phyloP scores from a whole-genome alignment of 2,113 vertebrate species.

The Oryzias javanicus region DNA sequence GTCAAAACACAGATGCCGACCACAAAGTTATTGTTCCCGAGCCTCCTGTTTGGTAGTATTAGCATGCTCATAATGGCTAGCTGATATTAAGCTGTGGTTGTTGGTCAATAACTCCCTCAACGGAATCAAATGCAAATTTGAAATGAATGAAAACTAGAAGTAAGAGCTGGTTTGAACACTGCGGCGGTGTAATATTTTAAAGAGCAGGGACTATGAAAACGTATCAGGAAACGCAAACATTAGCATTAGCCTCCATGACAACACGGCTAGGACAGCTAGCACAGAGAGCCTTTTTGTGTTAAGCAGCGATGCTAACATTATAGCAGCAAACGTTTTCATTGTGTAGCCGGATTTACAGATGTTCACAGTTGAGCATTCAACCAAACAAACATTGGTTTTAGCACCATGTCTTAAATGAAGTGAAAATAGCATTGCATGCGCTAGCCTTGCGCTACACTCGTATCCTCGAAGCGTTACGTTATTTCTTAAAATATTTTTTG shows the following conservation, averaged over 20 bases:
- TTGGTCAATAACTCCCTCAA: neutral
- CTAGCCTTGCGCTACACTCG: too few species aligned
- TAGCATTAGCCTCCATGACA: constrained; percentile 38
- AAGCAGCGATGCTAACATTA: neutral
- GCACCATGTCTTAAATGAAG: too few species aligned
- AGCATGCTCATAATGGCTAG: constrained; percentile 29
- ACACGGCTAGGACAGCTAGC: constrained; percentile 3
- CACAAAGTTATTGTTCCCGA: constrained; percentile 43
- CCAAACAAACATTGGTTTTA: too few species aligned
- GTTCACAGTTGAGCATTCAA: too few species aligned
- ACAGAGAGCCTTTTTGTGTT: neutral
- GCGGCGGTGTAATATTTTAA: too few species aligned
- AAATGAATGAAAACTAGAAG: neutral
- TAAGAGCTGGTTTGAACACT: neutral
- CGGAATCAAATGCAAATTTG: too few species aligned
- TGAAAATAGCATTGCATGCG: too few species aligned
- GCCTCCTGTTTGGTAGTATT: neutral
- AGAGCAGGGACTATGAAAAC: neutral
- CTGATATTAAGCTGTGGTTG: constrained; percentile 23
- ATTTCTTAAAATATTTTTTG: too few species aligned
- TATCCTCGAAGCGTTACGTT: too few species aligned
- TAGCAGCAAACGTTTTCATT: neutral
- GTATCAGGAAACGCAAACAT: neutral
- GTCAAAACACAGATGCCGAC: neutral
- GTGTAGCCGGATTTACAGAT: neutral